phyloP scores from a whole-genome alignment of 2,888 invertebrate species.

The Agrotis segetum region DNA sequence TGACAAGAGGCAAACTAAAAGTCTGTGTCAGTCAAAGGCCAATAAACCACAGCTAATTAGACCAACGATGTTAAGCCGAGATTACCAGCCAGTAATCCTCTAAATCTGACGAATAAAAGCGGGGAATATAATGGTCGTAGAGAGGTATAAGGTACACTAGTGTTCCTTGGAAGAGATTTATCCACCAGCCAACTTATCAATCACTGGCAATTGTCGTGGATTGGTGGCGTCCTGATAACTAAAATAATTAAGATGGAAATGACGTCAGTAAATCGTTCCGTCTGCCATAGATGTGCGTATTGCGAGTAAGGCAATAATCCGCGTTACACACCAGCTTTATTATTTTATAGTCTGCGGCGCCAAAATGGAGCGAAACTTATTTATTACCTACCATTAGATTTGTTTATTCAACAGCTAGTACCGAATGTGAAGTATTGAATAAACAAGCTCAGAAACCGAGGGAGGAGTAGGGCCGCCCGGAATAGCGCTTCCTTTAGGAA shows the following conservation, averaged over 20 bases:
- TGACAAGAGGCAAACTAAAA: background rate
- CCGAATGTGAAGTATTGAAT: conserved; percentile 16
- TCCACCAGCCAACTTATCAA: conserved; percentile 36
- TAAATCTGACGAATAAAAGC: conserved; percentile 13
- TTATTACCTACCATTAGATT: conserved; percentile 27
- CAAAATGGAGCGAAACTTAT: conserved; percentile 23
- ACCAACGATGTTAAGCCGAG: conserved; percentile 9
- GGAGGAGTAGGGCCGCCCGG: background rate
- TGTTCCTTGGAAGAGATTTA: conserved; percentile 22
- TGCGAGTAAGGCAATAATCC: conserved; percentile 6
- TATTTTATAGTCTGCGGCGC: conserved; percentile 35
- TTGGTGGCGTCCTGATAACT: conserved; percentile 25
- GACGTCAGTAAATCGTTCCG: conserved; percentile 14
- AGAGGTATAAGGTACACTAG: conserved; percentile 4
- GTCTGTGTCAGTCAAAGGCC: background rate
- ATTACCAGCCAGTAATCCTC: conserved; percentile 25
- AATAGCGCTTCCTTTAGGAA: background rate
- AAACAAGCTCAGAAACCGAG: conserved; percentile 4
- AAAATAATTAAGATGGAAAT: conserved; percentile 37
- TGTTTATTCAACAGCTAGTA: conserved; percentile 5
- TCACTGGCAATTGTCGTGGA: conserved; percentile 46
- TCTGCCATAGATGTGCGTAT: background rate
- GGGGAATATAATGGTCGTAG: conserved; percentile 18
- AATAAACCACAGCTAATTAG: conserved; percentile 32
- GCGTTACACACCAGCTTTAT: conserved; percentile 14